Evolutionary conservation across 1,140 invertebrate genomes (phyloP).

Genomic region (Mya arenaria): DNA sequence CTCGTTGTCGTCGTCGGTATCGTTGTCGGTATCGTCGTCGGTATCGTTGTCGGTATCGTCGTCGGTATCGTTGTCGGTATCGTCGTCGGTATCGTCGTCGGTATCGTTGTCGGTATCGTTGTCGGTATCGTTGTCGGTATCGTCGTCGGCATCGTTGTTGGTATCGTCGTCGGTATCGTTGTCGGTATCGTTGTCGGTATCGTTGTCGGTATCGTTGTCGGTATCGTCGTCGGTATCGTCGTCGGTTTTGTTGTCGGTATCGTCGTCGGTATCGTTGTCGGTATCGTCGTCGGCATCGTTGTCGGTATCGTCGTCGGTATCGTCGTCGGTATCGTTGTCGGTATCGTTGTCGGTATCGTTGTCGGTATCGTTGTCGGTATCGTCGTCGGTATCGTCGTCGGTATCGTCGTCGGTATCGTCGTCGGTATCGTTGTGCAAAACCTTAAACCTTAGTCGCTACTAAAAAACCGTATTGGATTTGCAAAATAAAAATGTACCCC

Average conservation of each 20-base stretch:
- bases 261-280: not conserved
- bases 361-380: not conserved
- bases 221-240: not conserved
- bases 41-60: not conserved
- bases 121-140: not conserved
- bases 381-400: not conserved
- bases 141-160: not conserved
- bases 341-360: not conserved
- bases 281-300: not conserved
- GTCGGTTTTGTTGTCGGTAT: not conserved
- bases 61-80: not conserved
- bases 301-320: not conserved
- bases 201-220: not conserved
- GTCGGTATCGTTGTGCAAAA: too few species aligned
- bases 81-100: not conserved
- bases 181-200: not conserved
- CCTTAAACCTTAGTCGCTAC: too few species aligned
- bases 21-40: not conserved
- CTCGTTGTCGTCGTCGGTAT: not conserved
- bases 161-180: not conserved
- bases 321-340: not conserved
- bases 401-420: not conserved
- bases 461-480: too few species aligned
- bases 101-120: not conserved
- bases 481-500: too few species aligned